These are phyloP conservation scores for Halotydeus destructor DNA, from an alignment of 1,140 invertebrate genomes.

Conservation along the genomic window DNA sequence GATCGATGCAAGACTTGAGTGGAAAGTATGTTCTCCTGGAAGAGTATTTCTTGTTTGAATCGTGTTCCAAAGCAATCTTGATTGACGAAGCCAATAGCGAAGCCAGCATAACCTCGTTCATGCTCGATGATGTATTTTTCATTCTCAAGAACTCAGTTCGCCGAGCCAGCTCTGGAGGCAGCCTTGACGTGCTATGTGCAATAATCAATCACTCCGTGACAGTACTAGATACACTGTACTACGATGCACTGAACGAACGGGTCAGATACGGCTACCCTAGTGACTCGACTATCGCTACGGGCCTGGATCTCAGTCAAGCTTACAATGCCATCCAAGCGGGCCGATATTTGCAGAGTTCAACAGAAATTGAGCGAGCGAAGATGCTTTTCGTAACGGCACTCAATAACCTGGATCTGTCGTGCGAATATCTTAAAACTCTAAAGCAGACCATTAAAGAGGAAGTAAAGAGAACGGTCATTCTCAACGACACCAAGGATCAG, in stretches of 20 bases:
- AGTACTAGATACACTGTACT: conserved; percentile 66
- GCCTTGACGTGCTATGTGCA: conserved; percentile 84
- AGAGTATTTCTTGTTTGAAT: conserved; percentile 88
- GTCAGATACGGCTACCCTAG: conserved; percentile 55
- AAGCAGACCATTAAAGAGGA: conserved; percentile 28
- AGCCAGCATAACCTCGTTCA: conserved; percentile 55
- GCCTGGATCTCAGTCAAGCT: conserved; percentile 42
- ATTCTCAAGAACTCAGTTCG: conserved; percentile 88
- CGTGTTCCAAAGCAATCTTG: conserved; percentile 48
- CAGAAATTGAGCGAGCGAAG: conserved; percentile 38
- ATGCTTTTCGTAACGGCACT: conserved; percentile 57
- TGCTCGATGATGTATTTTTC: conserved; percentile 95
- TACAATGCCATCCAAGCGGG: conserved; percentile 51
- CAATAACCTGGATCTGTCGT: conserved; percentile 78
- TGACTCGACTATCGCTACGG: conserved; percentile 28
- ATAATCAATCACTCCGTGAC: conserved; percentile 83
- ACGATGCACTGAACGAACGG: conserved; percentile 45
- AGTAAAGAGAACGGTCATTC: conserved; percentile 20
- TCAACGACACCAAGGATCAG: background rate
- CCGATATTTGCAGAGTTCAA: conserved; percentile 32
- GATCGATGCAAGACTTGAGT: conserved; percentile 69
- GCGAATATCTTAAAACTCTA: conserved; percentile 66
- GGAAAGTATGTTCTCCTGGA: conserved; percentile 78
- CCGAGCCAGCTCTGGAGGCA: conserved; percentile 65
- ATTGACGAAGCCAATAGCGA: conserved; percentile 26